These are phyloP conservation scores for Actinemys pallida DNA, from an alignment of 2,113 vertebrate species.

Conservation along the genomic window DNA sequence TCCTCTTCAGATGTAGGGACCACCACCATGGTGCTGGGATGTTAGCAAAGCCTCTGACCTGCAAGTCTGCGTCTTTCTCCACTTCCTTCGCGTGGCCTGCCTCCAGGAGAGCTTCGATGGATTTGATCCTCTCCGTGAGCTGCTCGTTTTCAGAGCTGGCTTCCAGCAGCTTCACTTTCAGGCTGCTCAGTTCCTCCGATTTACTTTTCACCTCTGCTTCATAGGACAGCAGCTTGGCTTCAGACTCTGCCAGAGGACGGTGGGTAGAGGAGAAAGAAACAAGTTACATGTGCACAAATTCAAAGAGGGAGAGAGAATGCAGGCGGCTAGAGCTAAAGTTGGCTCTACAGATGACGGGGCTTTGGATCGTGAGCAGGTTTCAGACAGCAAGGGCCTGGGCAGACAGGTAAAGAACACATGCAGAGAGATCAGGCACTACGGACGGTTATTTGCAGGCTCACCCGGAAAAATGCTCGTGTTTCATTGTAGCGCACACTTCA, in stretches of 20 bases:
- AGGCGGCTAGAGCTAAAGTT: too few relatives aligned
- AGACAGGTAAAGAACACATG: not conserved
- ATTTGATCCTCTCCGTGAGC: constrained; percentile 85
- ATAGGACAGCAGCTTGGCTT: constrained; percentile 77
- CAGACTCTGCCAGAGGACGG: constrained; percentile 80
- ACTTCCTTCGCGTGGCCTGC: constrained; percentile 81
- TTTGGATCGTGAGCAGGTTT: not conserved
- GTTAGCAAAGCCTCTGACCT: constrained; percentile 69
- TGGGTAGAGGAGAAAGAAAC: fast-evolving
- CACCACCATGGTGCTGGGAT: not conserved
- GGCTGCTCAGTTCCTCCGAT: constrained; percentile 79
- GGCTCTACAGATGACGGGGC: not conserved
- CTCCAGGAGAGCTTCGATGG: constrained; percentile 89
- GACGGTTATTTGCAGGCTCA: not conserved
- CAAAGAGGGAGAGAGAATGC: too few relatives aligned
- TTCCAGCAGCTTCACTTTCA: constrained; percentile 83
- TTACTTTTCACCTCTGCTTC: constrained; percentile 85
- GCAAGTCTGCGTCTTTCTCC: constrained; percentile 70
- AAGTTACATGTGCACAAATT: not conserved
- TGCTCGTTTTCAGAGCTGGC: constrained; percentile 81
- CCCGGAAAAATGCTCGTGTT: not conserved
- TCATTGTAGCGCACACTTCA: not conserved
- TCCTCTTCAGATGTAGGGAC: not conserved
- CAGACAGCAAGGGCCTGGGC: not conserved
- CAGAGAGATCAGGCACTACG: not conserved